Base-by-base conservation (phyloP, 92 coral and sea anemone genomes). In the Diadumene lineata region DNA sequence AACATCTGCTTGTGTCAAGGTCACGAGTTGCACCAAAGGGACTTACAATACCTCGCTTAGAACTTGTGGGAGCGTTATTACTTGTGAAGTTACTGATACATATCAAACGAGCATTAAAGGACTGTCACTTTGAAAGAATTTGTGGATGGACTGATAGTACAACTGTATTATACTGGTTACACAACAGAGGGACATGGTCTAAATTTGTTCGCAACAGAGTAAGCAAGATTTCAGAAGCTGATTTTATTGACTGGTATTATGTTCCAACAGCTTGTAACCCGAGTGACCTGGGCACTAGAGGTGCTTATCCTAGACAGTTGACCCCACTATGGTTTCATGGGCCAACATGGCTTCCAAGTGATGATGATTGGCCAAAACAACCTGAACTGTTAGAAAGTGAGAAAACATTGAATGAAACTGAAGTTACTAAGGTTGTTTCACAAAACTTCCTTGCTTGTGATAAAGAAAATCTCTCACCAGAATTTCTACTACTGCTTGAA, bases 11-110 rank as follows among this genome's bases (percentile, higher is more conserved):
- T 29, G 84, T 81, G 0, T 68, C 87, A 38, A 82, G 82, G 78
- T 77, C 91, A 8, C 67, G 92, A 48, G 72, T 68, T 38, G 87
- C 92, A 16, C 92, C 88, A 17, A 87, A 66, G 70, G 55, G 78
- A 27, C 56, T 57, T 27, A 73, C 85, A 9, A 82, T 82, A 13
- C 88, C 87, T 8, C 76, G 87, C 18, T 28, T 77, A 64, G 91
- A 86, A 43, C 84, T 86, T 23, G 61, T 82, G 18, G 87, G 80
- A 19, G 88, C 85, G 34, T 83, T 79, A 31, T 83, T 71, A 21
- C 71, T 87, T 43, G 71, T 76, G 28, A 69, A 81, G 23, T 43
- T 82, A 43, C 50, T 87, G 65, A 64, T 70, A 21, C 83, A 87
- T 67, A 70, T 82, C 21, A 86, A 64, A 33, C 24, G 30, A 30